Evolutionary conservation across 2,113 vertebrate genomes (phyloP).

Genomic region (Paramormyrops kingsleyae): DNA sequence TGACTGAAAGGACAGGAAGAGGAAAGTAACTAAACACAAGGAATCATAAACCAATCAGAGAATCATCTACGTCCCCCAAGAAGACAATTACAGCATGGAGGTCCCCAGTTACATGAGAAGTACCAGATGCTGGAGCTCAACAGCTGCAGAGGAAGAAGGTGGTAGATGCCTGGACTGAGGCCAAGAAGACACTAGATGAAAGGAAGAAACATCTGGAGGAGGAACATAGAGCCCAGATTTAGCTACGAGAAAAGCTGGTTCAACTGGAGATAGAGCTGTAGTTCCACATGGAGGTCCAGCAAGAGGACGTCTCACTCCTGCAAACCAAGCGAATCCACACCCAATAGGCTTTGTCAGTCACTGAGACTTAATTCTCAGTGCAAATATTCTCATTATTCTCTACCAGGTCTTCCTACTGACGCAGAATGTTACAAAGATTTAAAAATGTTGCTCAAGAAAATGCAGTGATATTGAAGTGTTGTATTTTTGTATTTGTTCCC

Average conservation of each 20-base stretch:
- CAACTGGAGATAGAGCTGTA: slow-evolving; percentile 75
- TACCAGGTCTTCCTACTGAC: no score
- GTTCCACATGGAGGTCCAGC: slow-evolving; percentile 60
- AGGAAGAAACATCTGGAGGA: slow-evolving; percentile 70
- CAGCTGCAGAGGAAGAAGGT: slow-evolving; percentile 62
- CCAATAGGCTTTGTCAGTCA: slow-evolving; percentile 15
- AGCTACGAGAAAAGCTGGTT: slow-evolving; percentile 64
- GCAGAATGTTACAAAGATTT: no score
- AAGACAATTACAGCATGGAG: slow-evolving; percentile 46
- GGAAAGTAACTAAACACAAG: slow-evolving; percentile 17
- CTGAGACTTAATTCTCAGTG: no score
- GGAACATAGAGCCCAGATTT: slow-evolving; percentile 68
- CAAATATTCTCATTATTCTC: no score
- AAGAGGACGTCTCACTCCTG: slow-evolving; percentile 66
- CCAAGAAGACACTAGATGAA: slow-evolving; percentile 50
- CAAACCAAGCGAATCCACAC: slow-evolving; percentile 45
- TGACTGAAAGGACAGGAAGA: slow-evolving; percentile 25
- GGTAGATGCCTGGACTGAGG: slow-evolving; percentile 56
- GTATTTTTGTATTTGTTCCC: no score
- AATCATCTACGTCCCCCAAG: background rate
- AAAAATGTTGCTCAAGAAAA: no score
- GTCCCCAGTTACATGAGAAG: slow-evolving; percentile 53
- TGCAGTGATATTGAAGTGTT: no score
- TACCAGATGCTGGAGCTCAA: slow-evolving; percentile 89
- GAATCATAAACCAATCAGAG: background rate